Conservation (phyloP, 1,140 invertebrate species). For the Periplaneta americana region DNA sequence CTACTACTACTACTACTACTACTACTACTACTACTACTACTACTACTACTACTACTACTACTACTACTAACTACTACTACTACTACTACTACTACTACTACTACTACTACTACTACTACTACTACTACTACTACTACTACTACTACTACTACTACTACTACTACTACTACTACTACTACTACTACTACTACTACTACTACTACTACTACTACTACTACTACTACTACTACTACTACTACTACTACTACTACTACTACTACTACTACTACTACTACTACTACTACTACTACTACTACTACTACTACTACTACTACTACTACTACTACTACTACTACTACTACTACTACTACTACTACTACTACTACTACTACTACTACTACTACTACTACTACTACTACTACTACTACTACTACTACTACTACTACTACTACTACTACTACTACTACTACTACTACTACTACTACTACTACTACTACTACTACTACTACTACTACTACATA, state of each 20-base stretch:
- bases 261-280: neutral
- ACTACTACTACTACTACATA: too few species aligned
- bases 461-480: neutral
- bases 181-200: neutral
- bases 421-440: neutral
- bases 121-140: neutral
- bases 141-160: neutral
- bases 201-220: neutral
- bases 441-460: neutral
- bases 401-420: neutral
- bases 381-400: neutral
- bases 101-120: constrained; percentile 15
- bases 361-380: neutral
- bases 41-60: neutral
- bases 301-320: neutral
- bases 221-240: neutral
- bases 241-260: neutral
- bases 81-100: constrained; percentile 12
- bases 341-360: neutral
- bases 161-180: neutral
- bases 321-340: neutral
- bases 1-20: neutral
- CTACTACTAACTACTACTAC: too few species aligned
- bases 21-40: neutral
- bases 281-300: neutral